These are phyloP conservation scores for Threskiornis aethiopicus DNA, from an alignment of 2,797 vertebrate species.

Conservation along the genomic window DNA sequence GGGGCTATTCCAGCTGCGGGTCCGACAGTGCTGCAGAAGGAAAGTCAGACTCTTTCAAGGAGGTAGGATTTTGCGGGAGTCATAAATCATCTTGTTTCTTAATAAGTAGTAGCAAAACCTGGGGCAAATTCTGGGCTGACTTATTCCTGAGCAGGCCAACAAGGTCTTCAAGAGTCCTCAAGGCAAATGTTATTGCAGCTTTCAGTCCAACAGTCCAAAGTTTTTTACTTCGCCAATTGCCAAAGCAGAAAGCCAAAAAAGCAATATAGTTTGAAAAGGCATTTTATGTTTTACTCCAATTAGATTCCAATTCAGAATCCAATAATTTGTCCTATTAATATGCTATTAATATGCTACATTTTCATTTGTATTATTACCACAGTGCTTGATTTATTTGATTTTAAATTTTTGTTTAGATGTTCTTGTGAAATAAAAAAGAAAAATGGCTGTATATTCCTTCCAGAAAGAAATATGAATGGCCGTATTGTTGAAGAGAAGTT, in stretches of 20 bases:
- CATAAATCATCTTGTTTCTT: conserved; percentile 8
- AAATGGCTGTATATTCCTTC: conserved; percentile 31
- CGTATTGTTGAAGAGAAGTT: conserved; percentile 34
- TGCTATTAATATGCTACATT: conserved; percentile 38
- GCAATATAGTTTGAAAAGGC: conserved; percentile 42
- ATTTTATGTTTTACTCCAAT: conserved; percentile 47
- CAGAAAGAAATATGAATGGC: conserved; percentile 63
- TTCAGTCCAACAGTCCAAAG: neutral
- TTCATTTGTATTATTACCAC: conserved; percentile 49
- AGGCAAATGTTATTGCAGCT: conserved; percentile 38
- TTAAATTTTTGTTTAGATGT: conserved; percentile 53
- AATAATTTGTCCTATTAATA: conserved; percentile 57
- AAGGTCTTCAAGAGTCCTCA: conserved; percentile 35
- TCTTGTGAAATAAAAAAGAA: conserved; percentile 60
- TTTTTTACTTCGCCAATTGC: conserved; percentile 38
- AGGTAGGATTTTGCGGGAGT: neutral
- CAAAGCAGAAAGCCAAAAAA: conserved; percentile 59
- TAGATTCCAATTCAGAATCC: conserved; percentile 60
- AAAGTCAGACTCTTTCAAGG: neutral
- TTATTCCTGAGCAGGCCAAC: neutral
- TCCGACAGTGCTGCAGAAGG: neutral
- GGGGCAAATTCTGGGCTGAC: conserved; percentile 10
- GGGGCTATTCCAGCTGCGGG: neutral
- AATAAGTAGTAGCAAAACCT: conserved; percentile 3
- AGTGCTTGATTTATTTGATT: conserved; percentile 64